A percentile compares a stretch with the other conserved stretches of the same genome.
These are phyloP conservation scores for Tetranychus cinnabarinus DNA, from an alignment of 1,140 invertebrate species.

Conservation along the genomic window DNA sequence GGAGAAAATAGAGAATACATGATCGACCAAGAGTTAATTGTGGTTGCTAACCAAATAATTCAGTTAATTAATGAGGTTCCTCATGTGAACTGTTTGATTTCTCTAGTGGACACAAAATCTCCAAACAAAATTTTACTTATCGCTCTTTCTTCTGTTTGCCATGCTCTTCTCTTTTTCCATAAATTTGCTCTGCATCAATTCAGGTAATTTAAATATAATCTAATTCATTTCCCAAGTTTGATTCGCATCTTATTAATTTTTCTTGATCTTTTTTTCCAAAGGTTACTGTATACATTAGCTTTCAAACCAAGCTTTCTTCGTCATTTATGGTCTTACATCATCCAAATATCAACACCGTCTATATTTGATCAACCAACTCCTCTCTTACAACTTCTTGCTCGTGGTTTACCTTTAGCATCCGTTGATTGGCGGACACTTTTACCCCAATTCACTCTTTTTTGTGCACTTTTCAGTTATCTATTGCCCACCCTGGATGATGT, in stretches of 20 bases:
- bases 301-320: constrained; percentile 59
- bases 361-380: constrained; percentile 34
- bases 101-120: background rate
- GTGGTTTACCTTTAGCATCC: constrained; percentile 34
- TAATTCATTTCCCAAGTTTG: background rate
- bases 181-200: constrained; percentile 49
- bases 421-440: constrained; percentile 46
- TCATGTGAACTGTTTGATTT: constrained; percentile 21
- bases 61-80: constrained; percentile 11
- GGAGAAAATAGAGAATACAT: background rate
- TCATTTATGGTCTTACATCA: constrained; percentile 40
- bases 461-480: constrained; percentile 52
- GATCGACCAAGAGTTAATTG: background rate
- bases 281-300: constrained; percentile 58
- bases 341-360: constrained; percentile 27
- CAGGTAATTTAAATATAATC: constrained; percentile 19
- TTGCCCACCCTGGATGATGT: constrained; percentile 64
- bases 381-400: constrained; percentile 41
- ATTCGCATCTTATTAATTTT: background rate
- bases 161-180: constrained; percentile 47
- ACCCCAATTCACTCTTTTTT: constrained; percentile 56
- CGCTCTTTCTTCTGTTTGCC: constrained; percentile 45
- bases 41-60: background rate
- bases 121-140: constrained; percentile 14
- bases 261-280: constrained; percentile 16